phyloP scores from a whole-genome alignment of 2,888 invertebrate genomes.

The Alviniconcha strummeri region DNA sequence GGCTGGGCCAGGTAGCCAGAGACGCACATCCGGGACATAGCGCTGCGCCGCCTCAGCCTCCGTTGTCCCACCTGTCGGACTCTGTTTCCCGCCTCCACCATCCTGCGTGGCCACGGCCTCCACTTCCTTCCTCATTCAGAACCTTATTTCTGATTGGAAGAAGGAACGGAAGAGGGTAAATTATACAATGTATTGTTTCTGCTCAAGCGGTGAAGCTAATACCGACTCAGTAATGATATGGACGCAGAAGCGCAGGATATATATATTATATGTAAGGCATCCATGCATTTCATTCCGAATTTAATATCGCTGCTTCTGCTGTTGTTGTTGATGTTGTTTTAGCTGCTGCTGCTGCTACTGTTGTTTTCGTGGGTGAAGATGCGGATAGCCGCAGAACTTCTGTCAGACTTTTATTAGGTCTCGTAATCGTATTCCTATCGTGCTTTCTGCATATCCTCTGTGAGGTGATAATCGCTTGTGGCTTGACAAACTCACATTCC shows the following conservation, averaged over 20 bases:
- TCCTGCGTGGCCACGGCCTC: conserved; percentile 30
- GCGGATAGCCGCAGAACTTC: no score
- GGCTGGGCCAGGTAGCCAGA: conserved; percentile 36
- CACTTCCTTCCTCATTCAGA: conserved; percentile 36
- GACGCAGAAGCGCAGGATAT: no score
- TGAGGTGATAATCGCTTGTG: no score
- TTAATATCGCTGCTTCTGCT: background rate
- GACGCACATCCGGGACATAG: conserved; percentile 34
- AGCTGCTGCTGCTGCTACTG: background rate
- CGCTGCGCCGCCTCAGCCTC: conserved; percentile 35
- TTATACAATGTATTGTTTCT: background rate
- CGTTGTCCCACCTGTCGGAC: conserved; percentile 41
- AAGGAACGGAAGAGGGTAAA: conserved; percentile 36
- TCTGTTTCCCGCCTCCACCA: conserved; percentile 36
- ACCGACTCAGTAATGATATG: no score
- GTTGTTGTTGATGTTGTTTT: background rate
- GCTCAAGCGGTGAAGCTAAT: background rate
- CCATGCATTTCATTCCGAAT: background rate
- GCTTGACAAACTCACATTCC: background rate
- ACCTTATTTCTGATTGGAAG: conserved; percentile 41
- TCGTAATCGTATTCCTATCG: no score
- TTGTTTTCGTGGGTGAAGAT: no score
- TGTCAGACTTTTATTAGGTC: no score
- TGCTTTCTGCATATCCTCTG: no score
- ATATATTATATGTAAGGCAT: background rate